A percentile compares a stretch with the other conserved stretches of the same genome.
phyloP scores from a whole-genome alignment of 1,140 invertebrate genomes.

The Amphibalanus amphitrite region DNA sequence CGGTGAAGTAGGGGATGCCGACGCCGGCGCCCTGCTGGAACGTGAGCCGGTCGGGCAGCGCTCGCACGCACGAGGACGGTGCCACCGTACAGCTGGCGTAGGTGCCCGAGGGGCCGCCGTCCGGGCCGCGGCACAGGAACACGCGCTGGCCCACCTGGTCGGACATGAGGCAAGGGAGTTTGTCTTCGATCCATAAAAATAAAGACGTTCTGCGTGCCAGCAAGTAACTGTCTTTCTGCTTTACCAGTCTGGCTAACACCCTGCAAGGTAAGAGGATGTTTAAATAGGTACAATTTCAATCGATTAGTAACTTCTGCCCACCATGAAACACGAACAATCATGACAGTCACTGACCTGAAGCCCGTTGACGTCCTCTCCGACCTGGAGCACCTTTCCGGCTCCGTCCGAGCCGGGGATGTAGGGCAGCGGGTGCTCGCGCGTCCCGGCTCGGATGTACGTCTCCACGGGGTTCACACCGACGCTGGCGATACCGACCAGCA shows the following conservation, averaged over 20 bases:
- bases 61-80: constrained; percentile 23
- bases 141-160: constrained; percentile 36
- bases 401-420: constrained; percentile 36
- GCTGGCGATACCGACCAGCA: constrained; percentile 31
- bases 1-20: constrained; percentile 41
- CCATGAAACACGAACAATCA: no score
- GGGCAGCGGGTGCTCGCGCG: constrained; percentile 29
- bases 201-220: no score
- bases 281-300: no score
- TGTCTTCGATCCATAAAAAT: constrained; percentile 6
- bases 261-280: no score
- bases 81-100: constrained; percentile 34
- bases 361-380: constrained; percentile 28
- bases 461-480: constrained; percentile 42
- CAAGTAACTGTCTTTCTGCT: no score
- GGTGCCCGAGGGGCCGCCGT: constrained; percentile 24
- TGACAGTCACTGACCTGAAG: constrained; percentile 27
- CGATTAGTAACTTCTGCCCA: no score
- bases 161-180: constrained; percentile 4
- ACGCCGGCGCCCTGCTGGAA: constrained; percentile 37
- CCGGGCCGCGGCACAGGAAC: constrained; percentile 23
- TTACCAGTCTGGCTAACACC: no score
- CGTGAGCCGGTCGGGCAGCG: constrained; percentile 26
- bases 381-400: constrained; percentile 32
- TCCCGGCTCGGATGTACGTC: constrained; percentile 36